Percentiles rank a stretch among this genome's conserved stretches.
Evolutionary conservation across 2,888 invertebrate species (phyloP).

Genomic region (Parascotia fuliginaria): DNA sequence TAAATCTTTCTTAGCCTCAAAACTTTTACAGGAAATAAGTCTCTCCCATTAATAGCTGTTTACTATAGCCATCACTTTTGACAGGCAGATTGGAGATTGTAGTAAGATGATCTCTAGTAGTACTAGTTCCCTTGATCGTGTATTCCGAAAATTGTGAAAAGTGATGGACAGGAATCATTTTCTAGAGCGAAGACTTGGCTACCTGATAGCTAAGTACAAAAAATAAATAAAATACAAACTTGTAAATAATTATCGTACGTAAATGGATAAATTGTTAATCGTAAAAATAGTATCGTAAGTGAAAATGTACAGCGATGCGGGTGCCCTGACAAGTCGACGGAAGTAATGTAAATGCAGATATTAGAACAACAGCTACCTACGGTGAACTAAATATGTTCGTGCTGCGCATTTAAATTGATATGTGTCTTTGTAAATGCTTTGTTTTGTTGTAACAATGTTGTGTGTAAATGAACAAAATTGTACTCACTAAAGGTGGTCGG

Average conservation of each 20-base stretch:
- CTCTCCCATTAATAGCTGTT: too few relatives aligned
- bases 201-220: neutral
- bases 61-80: too few relatives aligned
- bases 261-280: conserved; percentile 31
- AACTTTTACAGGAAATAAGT: too few relatives aligned
- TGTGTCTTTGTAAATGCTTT: conserved; percentile 28
- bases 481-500: neutral
- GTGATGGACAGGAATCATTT: too few relatives aligned
- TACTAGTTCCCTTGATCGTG: too few relatives aligned
- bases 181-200: too few relatives aligned
- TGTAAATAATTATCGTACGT: neutral
- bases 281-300: conserved; percentile 58
- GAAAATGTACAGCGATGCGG: conserved; percentile 71
- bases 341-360: conserved; percentile 68
- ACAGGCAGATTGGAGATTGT: too few relatives aligned
- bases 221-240: neutral
- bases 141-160: too few relatives aligned
- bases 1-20: too few relatives aligned
- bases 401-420: conserved; percentile 59
- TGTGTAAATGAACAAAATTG: neutral
- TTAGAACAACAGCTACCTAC: conserved; percentile 66
- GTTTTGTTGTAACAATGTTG: conserved; percentile 11
- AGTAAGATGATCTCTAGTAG: too few relatives aligned
- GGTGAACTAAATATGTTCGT: conserved; percentile 65
- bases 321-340: conserved; percentile 74